phyloP scores from a whole-genome alignment of 1,140 invertebrate species.

The Druon quercuslanigerum region DNA sequence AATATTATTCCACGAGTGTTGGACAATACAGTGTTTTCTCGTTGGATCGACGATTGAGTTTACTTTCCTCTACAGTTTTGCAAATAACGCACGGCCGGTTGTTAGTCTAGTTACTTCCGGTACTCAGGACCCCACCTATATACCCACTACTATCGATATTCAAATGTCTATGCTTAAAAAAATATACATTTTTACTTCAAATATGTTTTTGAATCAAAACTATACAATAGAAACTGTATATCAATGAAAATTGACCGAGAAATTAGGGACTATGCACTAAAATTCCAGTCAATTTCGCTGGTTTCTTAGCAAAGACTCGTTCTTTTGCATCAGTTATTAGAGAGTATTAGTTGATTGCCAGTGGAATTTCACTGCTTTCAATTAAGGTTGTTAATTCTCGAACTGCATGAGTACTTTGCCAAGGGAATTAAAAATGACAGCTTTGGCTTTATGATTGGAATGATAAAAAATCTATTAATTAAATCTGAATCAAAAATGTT shows the following conservation, averaged over 20 bases:
- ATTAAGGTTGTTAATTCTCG: no score
- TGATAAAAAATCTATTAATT: neutral
- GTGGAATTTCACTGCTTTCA: no score
- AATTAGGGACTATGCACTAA: neutral
- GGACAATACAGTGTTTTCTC: neutral
- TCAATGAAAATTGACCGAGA: neutral
- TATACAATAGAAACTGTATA: neutral
- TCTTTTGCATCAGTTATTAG: no score
- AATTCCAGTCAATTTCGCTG: neutral
- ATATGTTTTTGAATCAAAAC: neutral
- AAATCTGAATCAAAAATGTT: neutral
- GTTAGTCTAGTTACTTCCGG: slow-evolving; percentile 9
- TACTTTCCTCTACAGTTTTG: slow-evolving; percentile 10
- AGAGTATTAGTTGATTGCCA: no score
- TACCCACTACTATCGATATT: neutral
- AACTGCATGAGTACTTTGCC: no score
- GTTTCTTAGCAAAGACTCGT: no score
- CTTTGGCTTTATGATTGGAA: no score
- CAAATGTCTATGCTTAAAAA: neutral
- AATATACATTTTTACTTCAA: neutral
- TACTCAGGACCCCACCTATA: neutral
- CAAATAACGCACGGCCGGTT: neutral
- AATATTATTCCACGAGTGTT: slow-evolving; percentile 18
- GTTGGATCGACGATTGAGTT: neutral
- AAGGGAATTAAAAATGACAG: no score